Evolutionary conservation across 2,888 invertebrate genomes (phyloP).

Genomic region (Gerosis bhagava): DNA sequence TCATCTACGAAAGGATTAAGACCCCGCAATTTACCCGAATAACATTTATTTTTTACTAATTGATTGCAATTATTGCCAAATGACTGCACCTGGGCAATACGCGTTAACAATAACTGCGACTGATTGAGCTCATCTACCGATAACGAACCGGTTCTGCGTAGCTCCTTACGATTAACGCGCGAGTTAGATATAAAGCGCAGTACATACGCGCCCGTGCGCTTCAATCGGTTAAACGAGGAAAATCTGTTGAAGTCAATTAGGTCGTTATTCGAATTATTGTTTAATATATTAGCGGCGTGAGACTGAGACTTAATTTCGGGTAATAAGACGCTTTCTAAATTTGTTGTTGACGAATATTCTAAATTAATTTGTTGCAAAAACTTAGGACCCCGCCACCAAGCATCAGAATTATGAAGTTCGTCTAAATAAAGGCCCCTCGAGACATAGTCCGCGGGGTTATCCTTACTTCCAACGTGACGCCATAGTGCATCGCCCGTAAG

Average conservation of each 20-base stretch:
- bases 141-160: slow-evolving; percentile 1
- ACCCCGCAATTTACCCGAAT: no score
- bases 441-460: slow-evolving; percentile 3
- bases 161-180: not conserved
- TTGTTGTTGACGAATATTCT: no score
- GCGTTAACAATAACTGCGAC: not conserved
- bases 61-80: not conserved
- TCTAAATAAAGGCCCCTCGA: slow-evolving; percentile 1
- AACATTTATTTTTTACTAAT: not conserved
- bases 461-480: not conserved
- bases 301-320: no score
- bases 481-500: not conserved
- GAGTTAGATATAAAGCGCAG: no score
- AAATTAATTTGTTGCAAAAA: not conserved
- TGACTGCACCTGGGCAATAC: not conserved
- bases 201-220: slow-evolving; percentile 1
- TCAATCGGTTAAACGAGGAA: not conserved
- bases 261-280: no score
- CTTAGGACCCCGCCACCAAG: slow-evolving; percentile 4
- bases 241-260: not conserved
- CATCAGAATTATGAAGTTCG: not conserved
- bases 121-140: not conserved
- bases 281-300: no score
- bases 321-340: no score
- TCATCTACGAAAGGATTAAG: not conserved